Evolutionary conservation across 2,797 vertebrate species (phyloP).

Genomic region (Lithobates sylvaticus): DNA sequence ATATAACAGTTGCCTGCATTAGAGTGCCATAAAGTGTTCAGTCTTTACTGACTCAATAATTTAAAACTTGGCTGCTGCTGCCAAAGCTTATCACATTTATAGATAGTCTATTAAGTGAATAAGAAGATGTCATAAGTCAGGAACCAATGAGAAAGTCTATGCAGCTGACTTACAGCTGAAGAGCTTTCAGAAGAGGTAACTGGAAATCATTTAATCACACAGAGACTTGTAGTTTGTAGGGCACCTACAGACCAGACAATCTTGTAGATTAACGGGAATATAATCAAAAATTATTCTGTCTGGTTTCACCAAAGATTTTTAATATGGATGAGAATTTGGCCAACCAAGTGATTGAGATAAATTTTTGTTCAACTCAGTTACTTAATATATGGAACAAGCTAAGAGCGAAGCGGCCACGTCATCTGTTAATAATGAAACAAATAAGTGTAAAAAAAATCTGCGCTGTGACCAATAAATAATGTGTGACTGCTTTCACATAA

Average conservation of each 20-base stretch:
- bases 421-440: too few species aligned
- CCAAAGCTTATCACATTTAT: not conserved
- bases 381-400: not conserved
- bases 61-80: constrained; percentile 29
- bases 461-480: too few species aligned
- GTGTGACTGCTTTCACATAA: too few species aligned
- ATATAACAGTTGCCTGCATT: constrained; percentile 22
- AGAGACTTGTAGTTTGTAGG: not conserved
- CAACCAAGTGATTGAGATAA: too few species aligned
- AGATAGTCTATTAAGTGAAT: not conserved
- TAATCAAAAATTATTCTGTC: too few species aligned
- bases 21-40: constrained; percentile 41
- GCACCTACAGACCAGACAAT: not conserved
- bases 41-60: constrained; percentile 37
- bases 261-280: too few species aligned
- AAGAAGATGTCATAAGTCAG: not conserved
- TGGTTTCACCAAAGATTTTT: too few species aligned
- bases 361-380: not conserved
- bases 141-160: not conserved
- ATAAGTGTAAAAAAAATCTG: too few species aligned
- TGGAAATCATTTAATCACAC: not conserved
- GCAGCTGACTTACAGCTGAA: not conserved
- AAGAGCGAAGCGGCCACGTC: not conserved
- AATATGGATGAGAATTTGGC: too few species aligned
- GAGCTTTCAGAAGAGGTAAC: not conserved